Base-by-base conservation (phyloP, 2,888 invertebrate genomes). In the Escarpia spicata region DNA sequence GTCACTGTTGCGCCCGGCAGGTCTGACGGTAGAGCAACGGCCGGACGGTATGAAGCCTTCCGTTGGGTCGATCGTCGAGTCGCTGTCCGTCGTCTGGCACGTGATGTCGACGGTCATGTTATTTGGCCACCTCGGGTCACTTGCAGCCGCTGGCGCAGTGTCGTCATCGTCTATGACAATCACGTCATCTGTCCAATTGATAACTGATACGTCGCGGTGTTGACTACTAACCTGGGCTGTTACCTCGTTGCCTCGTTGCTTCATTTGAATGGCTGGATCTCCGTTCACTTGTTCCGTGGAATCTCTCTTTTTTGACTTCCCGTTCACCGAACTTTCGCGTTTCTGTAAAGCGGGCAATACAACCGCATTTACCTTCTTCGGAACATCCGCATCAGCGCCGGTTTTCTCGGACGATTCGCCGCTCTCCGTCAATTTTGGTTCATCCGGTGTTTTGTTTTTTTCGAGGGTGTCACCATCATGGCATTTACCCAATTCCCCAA, bases 91-190 rank as follows among this genome's bases (percentile, higher is more conserved):
- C n/a, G 75, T 75, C 75, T 75, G 19, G 75, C 75, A 75, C 19
- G 75, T 75, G 19, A 75, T 75, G n/a, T 75, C 75, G 75, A 75
- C 75, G 75, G 75, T 75, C 3, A 75, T 26, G 26, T 75, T 19
- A 75, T 6, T 26, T 26, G 75, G 26, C 75, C 75, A 75, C 75
- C 75, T 15, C 19, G 75, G 3, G 19, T 26, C n/a, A 26, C 26
- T n/a, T 6, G 75, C 75, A 26, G 75, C 75, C 58, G 90, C 26
- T n/a, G 92, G 91, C 31, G 60, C 90, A 12, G 90, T 37, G 91
- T 92, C 92, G 31, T 91, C n/a, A 37, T 92, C 91, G 3, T 92
- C 92, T 43, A 92, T 44, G 19, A 92, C 91, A 26, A 92, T 92
- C 60, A 92, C 92, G 91, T 92, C 92, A 19, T 45, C 75, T 60